Evolutionary conservation across 2,113 vertebrate genomes (phyloP).

Genomic region (Theristicus caerulescens): DNA sequence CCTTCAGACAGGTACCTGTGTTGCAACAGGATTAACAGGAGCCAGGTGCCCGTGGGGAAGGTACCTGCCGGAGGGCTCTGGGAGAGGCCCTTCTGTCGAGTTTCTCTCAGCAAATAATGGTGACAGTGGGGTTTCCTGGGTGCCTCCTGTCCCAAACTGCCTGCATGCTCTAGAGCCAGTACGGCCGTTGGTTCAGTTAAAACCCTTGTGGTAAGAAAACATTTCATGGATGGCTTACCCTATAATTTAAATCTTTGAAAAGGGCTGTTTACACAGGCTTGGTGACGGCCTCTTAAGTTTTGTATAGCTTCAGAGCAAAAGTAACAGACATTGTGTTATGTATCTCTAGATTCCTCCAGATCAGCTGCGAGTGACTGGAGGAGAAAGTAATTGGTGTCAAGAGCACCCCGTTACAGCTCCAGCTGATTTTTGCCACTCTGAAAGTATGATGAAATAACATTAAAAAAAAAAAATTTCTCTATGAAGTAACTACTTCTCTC

Average conservation of each 20-base stretch:
- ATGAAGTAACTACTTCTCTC: not conserved
- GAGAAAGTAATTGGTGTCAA: not conserved
- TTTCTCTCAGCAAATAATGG: not conserved
- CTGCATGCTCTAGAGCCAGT: not conserved
- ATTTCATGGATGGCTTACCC: not conserved
- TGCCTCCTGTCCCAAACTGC: not conserved
- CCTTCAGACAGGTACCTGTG: not conserved
- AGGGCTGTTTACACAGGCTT: not conserved
- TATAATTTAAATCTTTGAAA: not conserved
- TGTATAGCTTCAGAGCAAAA: not conserved
- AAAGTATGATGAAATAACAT: not conserved
- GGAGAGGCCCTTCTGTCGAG: not conserved
- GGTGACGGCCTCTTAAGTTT: not conserved
- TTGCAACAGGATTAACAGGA: not conserved
- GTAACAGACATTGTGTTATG: fast-evolving
- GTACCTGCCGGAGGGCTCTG: not conserved
- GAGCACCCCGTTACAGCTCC: not conserved
- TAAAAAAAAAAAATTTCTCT: not conserved
- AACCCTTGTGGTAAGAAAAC: not conserved
- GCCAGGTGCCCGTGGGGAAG: not conserved
- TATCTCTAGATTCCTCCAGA: not conserved
- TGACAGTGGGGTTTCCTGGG: not conserved
- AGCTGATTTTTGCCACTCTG: not conserved
- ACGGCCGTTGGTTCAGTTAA: not conserved
- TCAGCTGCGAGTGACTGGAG: not conserved